Conservation (phyloP, 2,113 vertebrate genomes). For the Centropus bengalensis region DNA sequence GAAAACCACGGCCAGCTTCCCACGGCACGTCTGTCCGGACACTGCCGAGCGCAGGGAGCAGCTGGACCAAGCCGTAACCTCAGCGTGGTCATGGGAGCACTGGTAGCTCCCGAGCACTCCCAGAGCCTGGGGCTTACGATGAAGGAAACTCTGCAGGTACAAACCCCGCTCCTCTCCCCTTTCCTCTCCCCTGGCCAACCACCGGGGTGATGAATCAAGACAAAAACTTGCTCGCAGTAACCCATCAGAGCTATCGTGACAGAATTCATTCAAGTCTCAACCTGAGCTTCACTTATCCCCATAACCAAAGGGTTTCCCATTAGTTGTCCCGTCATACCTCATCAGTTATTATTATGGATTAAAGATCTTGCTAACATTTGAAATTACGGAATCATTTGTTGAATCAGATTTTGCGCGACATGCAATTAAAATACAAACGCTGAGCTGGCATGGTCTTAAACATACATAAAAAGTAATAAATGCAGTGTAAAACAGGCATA, state of each 20-base stretch:
- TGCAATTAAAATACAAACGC: background rate
- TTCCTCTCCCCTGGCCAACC: background rate
- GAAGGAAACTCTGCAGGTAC: background rate
- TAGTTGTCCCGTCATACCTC: background rate
- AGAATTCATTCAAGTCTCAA: background rate
- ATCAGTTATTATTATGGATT: background rate
- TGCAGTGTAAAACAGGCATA: background rate
- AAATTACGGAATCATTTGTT: background rate
- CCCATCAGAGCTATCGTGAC: background rate
- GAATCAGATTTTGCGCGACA: background rate
- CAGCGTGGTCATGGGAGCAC: background rate
- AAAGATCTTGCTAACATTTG: background rate
- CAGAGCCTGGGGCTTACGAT: background rate
- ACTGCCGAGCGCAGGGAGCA: rapidly evolving
- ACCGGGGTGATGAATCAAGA: background rate
- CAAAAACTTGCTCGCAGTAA: background rate
- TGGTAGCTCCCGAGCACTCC: background rate
- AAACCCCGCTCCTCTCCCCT: background rate
- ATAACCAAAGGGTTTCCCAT: background rate
- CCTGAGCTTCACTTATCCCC: background rate
- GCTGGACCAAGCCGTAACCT: background rate
- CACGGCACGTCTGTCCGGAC: background rate
- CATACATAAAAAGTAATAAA: background rate
- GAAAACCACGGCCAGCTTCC: no score
- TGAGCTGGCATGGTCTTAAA: background rate